A percentile compares a stretch with the other conserved stretches of the same genome.
Conservation (phyloP, 1,140 invertebrate species). For the Penaeus vannamei region DNA sequence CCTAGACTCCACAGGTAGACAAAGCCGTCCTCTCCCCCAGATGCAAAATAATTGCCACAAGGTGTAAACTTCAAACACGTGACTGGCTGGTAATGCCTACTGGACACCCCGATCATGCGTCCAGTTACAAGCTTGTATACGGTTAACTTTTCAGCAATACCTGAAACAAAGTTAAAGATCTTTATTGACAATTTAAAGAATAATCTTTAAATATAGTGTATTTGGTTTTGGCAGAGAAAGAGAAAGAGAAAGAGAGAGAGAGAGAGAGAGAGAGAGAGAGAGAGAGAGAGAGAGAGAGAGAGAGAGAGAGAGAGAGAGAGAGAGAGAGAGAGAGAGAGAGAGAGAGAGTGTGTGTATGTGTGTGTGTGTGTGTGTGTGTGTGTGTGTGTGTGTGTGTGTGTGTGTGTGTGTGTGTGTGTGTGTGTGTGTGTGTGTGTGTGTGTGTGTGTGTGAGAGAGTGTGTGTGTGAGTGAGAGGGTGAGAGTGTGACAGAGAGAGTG, state of each 20-base stretch:
- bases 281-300: too few relatives aligned
- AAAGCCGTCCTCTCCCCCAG: conserved; percentile 62
- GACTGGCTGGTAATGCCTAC: conserved; percentile 56
- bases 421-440: too few relatives aligned
- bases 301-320: too few relatives aligned
- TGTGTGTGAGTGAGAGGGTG: too few relatives aligned
- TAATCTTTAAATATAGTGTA: not conserved
- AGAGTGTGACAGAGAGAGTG: too few relatives aligned
- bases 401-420: too few relatives aligned
- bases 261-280: too few relatives aligned
- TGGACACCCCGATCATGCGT: conserved; percentile 45
- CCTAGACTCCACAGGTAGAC: conserved; percentile 57
- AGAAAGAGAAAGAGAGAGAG: not conserved
- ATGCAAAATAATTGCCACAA: conserved; percentile 63
- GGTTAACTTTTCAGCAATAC: conserved; percentile 55
- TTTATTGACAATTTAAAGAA: not conserved
- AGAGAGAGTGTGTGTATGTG: too few relatives aligned
- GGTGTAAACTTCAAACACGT: conserved; percentile 53
- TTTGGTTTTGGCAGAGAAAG: not conserved
- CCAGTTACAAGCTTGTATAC: conserved; percentile 58
- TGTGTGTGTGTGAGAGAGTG: too few relatives aligned
- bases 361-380: too few relatives aligned
- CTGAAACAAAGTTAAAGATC: conserved; percentile 42
- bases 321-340: too few relatives aligned
- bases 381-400: too few relatives aligned